Conservation (phyloP, 2,797 vertebrate species). For the Cichlasoma orientale region DNA sequence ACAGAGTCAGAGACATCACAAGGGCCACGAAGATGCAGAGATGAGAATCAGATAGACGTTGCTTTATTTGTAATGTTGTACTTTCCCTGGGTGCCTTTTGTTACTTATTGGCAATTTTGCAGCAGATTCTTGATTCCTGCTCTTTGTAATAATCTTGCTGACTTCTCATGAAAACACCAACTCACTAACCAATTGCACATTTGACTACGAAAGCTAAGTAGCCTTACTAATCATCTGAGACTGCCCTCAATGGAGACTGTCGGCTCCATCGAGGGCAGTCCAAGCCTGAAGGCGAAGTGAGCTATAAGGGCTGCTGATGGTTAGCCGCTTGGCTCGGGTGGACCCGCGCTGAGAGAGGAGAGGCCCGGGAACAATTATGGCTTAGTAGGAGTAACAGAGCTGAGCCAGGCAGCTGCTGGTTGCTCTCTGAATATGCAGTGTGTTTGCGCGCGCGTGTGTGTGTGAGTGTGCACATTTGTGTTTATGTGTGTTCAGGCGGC, state of each 20-base stretch:
- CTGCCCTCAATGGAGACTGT: slow-evolving; percentile 20
- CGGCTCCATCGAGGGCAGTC: slow-evolving; percentile 38
- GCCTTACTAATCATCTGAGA: not conserved
- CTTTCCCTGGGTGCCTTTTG: not conserved
- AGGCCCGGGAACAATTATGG: slow-evolving; percentile 74
- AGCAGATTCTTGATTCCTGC: not conserved
- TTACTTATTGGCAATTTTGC: not conserved
- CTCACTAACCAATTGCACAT: not conserved
- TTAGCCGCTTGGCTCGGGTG: slow-evolving; percentile 68
- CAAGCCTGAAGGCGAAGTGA: slow-evolving; percentile 36
- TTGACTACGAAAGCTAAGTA: not conserved
- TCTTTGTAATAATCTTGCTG: not conserved
- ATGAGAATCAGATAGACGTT: not conserved
- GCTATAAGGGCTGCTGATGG: slow-evolving; percentile 62
- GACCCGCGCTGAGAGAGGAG: slow-evolving; percentile 36
- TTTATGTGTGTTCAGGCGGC: slow-evolving; percentile 18
- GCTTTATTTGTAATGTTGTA: not conserved
- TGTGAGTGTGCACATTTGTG: not conserved
- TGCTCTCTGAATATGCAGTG: slow-evolving; percentile 43
- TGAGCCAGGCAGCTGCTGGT: slow-evolving; percentile 64
- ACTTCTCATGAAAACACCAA: not conserved
- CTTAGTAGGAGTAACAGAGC: slow-evolving; percentile 55
- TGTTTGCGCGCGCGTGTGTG: slow-evolving; percentile 20
- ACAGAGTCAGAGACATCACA: not conserved
- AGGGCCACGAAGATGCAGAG: not conserved